Evolutionary conservation across 2,888 invertebrate species (phyloP).

Genomic region (Prionchulus punctatus): DNA sequence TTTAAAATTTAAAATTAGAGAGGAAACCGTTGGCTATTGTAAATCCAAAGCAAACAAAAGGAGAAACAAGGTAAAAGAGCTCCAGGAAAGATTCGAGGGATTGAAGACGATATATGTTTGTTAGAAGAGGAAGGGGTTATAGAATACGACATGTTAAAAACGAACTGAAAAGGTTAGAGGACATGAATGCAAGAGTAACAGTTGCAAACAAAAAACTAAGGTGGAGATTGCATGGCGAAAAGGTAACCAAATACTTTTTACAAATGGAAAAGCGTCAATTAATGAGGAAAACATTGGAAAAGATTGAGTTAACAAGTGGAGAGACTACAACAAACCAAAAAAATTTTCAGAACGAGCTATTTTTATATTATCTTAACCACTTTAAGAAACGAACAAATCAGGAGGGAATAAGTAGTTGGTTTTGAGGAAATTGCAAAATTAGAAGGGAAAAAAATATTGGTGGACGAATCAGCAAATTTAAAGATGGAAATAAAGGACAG

Average conservation of each 20-base stretch:
- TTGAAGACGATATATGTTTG: not conserved
- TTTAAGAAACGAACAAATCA: not conserved
- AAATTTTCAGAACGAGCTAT: too few species aligned
- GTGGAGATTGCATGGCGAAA: not conserved
- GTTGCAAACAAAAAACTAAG: not conserved
- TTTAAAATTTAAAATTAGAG: not conserved
- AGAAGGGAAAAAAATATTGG: too few species aligned
- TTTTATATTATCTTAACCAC: too few species aligned
- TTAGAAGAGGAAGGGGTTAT: not conserved
- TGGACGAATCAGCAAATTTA: too few species aligned
- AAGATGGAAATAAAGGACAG: too few species aligned
- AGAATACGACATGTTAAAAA: not conserved
- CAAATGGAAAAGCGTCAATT: too few species aligned
- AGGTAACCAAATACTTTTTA: too few species aligned
- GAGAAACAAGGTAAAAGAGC: not conserved
- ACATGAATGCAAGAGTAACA: not conserved
- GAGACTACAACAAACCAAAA: too few species aligned
- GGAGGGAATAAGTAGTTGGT: not conserved
- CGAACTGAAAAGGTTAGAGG: not conserved
- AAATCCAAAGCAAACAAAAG: not conserved
- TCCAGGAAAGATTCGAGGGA: not conserved
- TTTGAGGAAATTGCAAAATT: slow-evolving; percentile 5
- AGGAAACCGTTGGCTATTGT: not conserved
- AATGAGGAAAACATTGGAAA: too few species aligned
- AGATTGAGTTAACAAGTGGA: too few species aligned